A percentile compares a stretch with the other conserved stretches of the same genome.
These are phyloP conservation scores for Neelides folsomi DNA, from an alignment of 2,888 invertebrate genomes.

Conservation along the genomic window DNA sequence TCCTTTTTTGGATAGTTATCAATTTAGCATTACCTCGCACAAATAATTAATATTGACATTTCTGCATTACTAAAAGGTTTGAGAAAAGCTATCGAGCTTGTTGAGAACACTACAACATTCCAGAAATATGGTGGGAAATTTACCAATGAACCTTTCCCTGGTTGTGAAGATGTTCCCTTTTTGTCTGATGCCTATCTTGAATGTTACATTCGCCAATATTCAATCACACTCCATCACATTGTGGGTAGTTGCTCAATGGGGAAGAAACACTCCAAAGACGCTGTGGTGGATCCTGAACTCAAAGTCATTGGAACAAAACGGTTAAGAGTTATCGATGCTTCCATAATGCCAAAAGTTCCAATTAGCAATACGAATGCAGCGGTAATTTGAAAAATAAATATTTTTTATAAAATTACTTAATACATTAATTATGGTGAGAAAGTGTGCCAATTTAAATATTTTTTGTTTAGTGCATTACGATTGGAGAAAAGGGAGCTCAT, in stretches of 20 bases:
- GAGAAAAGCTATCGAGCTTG: constrained; percentile 13
- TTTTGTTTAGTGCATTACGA: no score
- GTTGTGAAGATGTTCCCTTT: constrained; percentile 19
- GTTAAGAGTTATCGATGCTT: constrained; percentile 22
- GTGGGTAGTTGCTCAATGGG: constrained; percentile 24
- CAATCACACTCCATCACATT: constrained; percentile 24
- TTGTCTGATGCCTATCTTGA: constrained; percentile 23
- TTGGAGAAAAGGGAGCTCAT: no score
- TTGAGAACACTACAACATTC: constrained; percentile 23
- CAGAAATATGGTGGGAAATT: constrained; percentile 9
- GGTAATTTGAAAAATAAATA: no score
- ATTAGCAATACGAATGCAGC: constrained; percentile 3
- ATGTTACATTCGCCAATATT: constrained; percentile 18
- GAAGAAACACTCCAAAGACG: constrained; percentile 9
- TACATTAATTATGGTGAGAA: no score
- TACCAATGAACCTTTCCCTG: constrained; percentile 17
- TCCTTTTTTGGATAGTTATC: no score
- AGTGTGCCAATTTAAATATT: no score
- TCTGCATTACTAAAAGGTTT: constrained; percentile 9
- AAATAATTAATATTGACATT: no score
- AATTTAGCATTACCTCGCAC: no score
- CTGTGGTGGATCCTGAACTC: constrained; percentile 23
- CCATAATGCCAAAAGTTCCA: constrained; percentile 10
- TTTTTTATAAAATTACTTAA: no score
- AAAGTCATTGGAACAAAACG: constrained; percentile 16